Conservation (phyloP, 2,797 vertebrate genomes). For the Hippocampus kuda region DNA sequence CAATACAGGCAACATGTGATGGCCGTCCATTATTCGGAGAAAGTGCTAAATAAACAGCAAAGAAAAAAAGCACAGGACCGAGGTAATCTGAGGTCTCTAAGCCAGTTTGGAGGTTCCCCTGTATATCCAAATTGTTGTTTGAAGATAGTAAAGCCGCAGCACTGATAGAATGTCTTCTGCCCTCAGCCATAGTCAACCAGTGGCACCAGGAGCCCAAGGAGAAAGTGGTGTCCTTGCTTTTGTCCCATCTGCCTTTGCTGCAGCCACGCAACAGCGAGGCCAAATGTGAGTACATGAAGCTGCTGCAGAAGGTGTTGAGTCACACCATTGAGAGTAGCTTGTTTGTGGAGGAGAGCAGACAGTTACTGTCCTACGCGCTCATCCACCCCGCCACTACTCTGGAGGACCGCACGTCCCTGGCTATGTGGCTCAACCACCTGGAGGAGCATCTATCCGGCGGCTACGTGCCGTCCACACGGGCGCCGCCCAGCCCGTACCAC, state of each 20-base stretch:
- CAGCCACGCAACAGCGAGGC: conserved; percentile 88
- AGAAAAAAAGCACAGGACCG: background rate
- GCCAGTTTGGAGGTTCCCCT: background rate
- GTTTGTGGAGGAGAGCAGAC: conserved; percentile 91
- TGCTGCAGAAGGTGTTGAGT: conserved; percentile 87
- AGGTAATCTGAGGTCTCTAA: background rate
- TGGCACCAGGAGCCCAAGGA: conserved; percentile 93
- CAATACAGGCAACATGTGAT: background rate
- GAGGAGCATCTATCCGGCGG: conserved; percentile 83
- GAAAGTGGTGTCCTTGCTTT: conserved; percentile 82
- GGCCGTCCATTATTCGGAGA: background rate
- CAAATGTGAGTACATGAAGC: conserved; percentile 94
- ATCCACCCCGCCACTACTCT: conserved; percentile 93
- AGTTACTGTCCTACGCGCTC: conserved; percentile 93
- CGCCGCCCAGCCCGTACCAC: conserved; percentile 70
- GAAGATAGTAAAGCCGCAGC: background rate
- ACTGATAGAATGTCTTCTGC: conserved; percentile 2
- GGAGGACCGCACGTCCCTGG: conserved; percentile 88
- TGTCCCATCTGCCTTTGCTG: conserved; percentile 86
- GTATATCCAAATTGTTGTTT: background rate
- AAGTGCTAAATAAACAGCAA: background rate
- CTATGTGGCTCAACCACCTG: conserved; percentile 89
- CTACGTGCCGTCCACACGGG: conserved; percentile 62
- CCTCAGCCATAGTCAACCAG: conserved; percentile 81
- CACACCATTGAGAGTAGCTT: conserved; percentile 90